phyloP scores from a whole-genome alignment of 2,888 invertebrate species.

The Acrobasis consociella region DNA sequence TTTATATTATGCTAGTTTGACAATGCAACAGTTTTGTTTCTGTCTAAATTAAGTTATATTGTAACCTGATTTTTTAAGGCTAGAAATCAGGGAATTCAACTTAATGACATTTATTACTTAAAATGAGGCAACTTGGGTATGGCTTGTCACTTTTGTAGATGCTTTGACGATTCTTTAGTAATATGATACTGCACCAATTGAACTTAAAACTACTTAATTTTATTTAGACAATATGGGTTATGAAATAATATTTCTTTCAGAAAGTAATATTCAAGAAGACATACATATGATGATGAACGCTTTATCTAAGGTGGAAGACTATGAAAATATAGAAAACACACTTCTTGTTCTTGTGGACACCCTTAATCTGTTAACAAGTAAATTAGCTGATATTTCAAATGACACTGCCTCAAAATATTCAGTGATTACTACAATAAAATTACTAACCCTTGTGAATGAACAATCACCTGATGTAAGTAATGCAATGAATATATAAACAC shows the following conservation, averaged over 20 bases:
- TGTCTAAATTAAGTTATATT: slow-evolving; percentile 35
- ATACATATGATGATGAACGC: slow-evolving; percentile 39
- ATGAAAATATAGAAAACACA: slow-evolving; percentile 37
- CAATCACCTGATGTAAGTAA: slow-evolving; percentile 37
- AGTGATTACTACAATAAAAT: slow-evolving; percentile 23
- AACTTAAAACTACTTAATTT: background rate
- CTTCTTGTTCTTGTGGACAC: slow-evolving; percentile 46
- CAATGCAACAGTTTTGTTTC: slow-evolving; percentile 49
- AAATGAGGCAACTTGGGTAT: slow-evolving; percentile 63
- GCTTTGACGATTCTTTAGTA: slow-evolving; percentile 71
- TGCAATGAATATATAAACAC: background rate
- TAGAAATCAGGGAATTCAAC: slow-evolving; percentile 31
- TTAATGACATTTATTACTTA: slow-evolving; percentile 43
- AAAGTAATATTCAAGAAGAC: slow-evolving; percentile 35
- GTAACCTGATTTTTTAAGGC: slow-evolving; percentile 41
- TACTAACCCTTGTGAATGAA: slow-evolving; percentile 34
- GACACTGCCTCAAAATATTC: slow-evolving; percentile 34
- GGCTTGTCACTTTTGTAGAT: slow-evolving; percentile 51
- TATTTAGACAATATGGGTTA: background rate
- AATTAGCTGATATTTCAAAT: slow-evolving; percentile 33
- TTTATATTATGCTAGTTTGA: slow-evolving; percentile 7
- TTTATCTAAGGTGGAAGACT: slow-evolving; percentile 38
- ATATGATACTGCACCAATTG: slow-evolving; percentile 62
- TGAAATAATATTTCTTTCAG: slow-evolving; percentile 34
- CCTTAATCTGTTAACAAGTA: slow-evolving; percentile 41